Evolutionary conservation across 2,888 invertebrate species (phyloP), one percentile per base, ranked within the genome.

Genomic region (Leptopterna dolabrata): DNA sequence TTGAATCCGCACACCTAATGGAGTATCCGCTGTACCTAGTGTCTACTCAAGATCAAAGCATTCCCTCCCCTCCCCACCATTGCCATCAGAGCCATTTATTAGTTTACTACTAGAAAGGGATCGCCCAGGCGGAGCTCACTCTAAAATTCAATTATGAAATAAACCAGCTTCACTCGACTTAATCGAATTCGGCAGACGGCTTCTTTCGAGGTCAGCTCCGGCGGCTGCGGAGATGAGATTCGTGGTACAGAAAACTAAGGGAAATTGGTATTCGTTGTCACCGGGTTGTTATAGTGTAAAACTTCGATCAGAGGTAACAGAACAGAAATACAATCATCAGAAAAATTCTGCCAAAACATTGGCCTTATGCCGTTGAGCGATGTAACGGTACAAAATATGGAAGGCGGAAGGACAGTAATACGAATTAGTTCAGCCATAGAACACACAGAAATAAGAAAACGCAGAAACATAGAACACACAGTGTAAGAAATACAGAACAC

Each of bases 101-200:
- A 63, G 63, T 63, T 63, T 63, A 63, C 63, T 19, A 51, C 63
- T 19, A 51, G 51, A 51, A 51, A 24, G 63, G 63, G 27, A 19
- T 63, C 63, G 24, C 63, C 24, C 19, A 19, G 24, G 19, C 63
- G 63, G 36, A n/a, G 76, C 36, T 78, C 78, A 78, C 78, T 78
- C 45, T 6, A 4, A 45, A 78, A 78, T 78, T 78, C 78, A 78
- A 78, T 78, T 78, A 78, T 78, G 45, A 45, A 63, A 78, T 78
- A 78, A 78, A 78, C 78, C 45, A 45, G 78, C 45, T 78, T 43
- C 78, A 45, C n/a, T 45, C 27, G 19, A 45, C 45, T 41, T 78
- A 78, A 78, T 78, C 78, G 45, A 78, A 78, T 78, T 78, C 45
- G 43, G 76, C 27, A 11, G 19, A 9, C 45, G 63, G n/a, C 78